Percentiles rank a stretch among this genome's conserved stretches.
Evolutionary conservation across 2,113 vertebrate species (phyloP).

Genomic region (Struthidea cinerea): DNA sequence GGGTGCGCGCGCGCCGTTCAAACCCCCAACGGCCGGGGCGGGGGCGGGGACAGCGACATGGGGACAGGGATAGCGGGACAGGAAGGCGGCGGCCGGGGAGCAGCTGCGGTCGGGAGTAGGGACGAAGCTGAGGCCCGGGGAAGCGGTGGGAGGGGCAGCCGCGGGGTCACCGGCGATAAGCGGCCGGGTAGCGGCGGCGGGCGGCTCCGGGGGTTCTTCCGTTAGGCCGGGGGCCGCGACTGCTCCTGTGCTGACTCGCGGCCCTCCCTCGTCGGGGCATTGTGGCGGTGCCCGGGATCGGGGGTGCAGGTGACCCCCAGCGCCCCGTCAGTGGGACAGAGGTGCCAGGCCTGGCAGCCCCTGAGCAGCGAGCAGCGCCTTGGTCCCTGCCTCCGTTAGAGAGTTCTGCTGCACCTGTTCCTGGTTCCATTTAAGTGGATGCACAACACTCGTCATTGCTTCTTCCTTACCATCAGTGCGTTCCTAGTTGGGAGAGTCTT

Average conservation of each 20-base stretch:
- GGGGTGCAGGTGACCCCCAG: neutral
- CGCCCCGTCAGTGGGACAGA: neutral
- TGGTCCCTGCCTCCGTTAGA: neutral
- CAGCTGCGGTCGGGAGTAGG: neutral
- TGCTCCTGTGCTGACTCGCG: neutral
- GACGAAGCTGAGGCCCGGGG: neutral
- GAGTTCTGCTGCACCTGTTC: neutral
- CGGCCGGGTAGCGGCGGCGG: neutral
- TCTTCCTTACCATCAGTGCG: rapidly evolving
- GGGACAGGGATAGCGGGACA: neutral
- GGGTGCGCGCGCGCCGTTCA: neutral
- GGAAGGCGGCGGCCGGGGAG: neutral
- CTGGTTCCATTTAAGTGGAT: neutral
- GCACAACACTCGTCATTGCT: rapidly evolving
- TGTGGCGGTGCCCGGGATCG: neutral
- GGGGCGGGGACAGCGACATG: neutral
- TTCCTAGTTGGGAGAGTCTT: rapidly evolving
- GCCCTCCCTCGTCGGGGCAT: neutral
- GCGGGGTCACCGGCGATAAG: neutral
- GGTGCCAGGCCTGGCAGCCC: neutral
- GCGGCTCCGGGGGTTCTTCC: neutral
- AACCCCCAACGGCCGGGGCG: neutral
- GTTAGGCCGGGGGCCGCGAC: no score
- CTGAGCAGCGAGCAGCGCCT: no score
- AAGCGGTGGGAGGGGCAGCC: neutral